Percentiles rank a stretch among this genome's conserved stretches.
These are phyloP conservation scores for Callitettix versicolor DNA, from an alignment of 1,140 invertebrate species.

Conservation along the genomic window DNA sequence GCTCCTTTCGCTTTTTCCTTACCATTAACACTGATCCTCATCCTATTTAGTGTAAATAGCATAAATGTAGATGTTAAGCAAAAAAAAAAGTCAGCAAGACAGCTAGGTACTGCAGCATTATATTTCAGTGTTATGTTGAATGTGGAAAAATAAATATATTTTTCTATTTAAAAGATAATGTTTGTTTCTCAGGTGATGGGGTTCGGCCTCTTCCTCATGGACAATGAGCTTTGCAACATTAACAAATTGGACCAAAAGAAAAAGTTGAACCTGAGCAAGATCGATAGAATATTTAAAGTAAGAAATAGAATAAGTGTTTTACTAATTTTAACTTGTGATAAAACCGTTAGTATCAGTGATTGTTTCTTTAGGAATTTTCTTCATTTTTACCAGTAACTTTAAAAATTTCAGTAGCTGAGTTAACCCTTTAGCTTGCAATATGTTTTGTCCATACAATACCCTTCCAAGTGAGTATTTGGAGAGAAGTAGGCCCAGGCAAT, in stretches of 20 bases:
- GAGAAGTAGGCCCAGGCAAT: too few relatives aligned
- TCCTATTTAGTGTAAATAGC: too few relatives aligned
- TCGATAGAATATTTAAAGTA: conserved; percentile 96
- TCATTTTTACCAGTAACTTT: neutral
- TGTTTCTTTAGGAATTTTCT: neutral
- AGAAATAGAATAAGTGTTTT: neutral
- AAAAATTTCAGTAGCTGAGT: neutral
- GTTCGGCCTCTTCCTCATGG: conserved; percentile 94
- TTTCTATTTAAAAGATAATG: too few relatives aligned
- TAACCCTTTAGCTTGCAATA: neutral
- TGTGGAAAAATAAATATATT: too few relatives aligned
- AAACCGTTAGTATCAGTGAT: neutral
- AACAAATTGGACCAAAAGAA: conserved; percentile 97
- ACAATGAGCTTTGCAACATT: conserved; percentile 86
- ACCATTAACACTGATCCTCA: too few relatives aligned
- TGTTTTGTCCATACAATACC: too few relatives aligned
- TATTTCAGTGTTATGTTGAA: too few relatives aligned
- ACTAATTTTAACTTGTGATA: neutral
- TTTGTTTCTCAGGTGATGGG: conserved; percentile 59
- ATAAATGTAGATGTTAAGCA: too few relatives aligned
- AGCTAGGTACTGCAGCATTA: too few relatives aligned
- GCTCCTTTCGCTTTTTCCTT: too few relatives aligned
- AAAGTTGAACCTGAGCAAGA: conserved; percentile 84
- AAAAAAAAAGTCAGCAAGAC: too few relatives aligned
- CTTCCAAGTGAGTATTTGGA: too few relatives aligned